Evolutionary conservation across 1,140 invertebrate genomes (phyloP).

Genomic region (Halyomorpha halys): DNA sequence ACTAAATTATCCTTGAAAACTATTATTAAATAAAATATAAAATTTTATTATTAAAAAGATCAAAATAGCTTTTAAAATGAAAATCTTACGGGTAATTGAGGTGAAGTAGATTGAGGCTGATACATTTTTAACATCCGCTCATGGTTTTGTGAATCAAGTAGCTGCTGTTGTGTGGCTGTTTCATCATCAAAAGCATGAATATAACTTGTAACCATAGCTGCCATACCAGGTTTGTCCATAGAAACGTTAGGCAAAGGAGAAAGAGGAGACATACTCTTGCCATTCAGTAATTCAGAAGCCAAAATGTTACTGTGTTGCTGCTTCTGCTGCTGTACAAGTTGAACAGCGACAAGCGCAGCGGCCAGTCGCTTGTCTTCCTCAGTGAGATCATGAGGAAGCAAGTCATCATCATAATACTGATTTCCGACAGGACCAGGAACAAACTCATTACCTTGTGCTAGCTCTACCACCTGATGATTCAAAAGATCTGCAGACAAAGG

Average conservation of each 20-base stretch:
- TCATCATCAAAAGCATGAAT: conserved; percentile 32
- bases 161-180: conserved; percentile 25
- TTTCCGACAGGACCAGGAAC: conserved; percentile 35
- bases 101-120: conserved; percentile 22
- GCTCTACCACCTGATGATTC: conserved; percentile 41
- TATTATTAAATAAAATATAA: neutral
- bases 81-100: conserved; percentile 12
- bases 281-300: conserved; percentile 23
- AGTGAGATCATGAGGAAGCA: conserved; percentile 38
- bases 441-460: conserved; percentile 38
- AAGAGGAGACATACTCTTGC: conserved; percentile 24
- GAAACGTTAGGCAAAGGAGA: conserved; percentile 27
- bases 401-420: conserved; percentile 42
- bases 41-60: no score
- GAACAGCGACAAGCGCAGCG: conserved; percentile 42
- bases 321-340: conserved; percentile 42
- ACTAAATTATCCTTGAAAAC: neutral
- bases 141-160: conserved; percentile 26
- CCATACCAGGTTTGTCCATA: conserved; percentile 29
- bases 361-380: conserved; percentile 43
- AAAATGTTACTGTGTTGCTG: conserved; percentile 35
- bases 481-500: conserved; percentile 38
- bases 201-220: conserved; percentile 32
- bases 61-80: neutral
- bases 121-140: conserved; percentile 30